A percentile compares a stretch with the other conserved stretches of the same genome.
Conservation (phyloP, 2,797 vertebrate species). For the Kryptopterus vitreolus region DNA sequence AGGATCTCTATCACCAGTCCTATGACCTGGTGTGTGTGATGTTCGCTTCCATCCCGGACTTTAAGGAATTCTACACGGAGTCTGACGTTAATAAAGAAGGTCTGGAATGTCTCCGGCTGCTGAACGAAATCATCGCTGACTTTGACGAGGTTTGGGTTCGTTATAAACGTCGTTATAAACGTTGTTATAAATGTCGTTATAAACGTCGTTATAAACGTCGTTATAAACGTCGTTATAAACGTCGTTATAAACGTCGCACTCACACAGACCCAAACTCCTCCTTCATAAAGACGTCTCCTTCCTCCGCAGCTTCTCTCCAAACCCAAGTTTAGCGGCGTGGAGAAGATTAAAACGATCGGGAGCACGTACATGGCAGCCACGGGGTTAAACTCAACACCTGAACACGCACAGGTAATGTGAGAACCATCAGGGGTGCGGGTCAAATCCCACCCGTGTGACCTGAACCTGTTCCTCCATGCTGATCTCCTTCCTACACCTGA, state of each 20-base stretch:
- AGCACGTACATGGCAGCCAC: slow-evolving; percentile 98
- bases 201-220: no score
- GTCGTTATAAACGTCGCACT: no score
- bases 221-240: no score
- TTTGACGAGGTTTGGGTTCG: slow-evolving; percentile 86
- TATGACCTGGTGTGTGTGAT: slow-evolving; percentile 96
- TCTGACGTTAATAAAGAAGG: slow-evolving; percentile 98
- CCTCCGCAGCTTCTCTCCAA: slow-evolving; percentile 85
- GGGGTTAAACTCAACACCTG: slow-evolving; percentile 87
- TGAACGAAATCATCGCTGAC: slow-evolving; percentile 97
- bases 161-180: no score
- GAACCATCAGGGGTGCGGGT: no score
- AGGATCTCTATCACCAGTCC: slow-evolving; percentile 96
- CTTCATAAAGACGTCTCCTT: not conserved
- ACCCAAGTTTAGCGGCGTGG: slow-evolving; percentile 97
- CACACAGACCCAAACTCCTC: no score
- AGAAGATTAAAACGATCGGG: slow-evolving; percentile 98
- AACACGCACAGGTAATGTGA: slow-evolving; percentile 83
- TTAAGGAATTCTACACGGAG: slow-evolving; percentile 98
- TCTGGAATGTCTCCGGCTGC: slow-evolving; percentile 91
- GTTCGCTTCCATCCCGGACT: slow-evolving; percentile 98
- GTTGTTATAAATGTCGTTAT: no score
- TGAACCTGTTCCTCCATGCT: no score
- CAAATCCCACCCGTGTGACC: no score
- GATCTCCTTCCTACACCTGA: no score